These are phyloP conservation scores for Sycon ciliatum DNA, from an alignment of 37 sponge, comb jelly and placozoan species.

Conservation along the genomic window DNA sequence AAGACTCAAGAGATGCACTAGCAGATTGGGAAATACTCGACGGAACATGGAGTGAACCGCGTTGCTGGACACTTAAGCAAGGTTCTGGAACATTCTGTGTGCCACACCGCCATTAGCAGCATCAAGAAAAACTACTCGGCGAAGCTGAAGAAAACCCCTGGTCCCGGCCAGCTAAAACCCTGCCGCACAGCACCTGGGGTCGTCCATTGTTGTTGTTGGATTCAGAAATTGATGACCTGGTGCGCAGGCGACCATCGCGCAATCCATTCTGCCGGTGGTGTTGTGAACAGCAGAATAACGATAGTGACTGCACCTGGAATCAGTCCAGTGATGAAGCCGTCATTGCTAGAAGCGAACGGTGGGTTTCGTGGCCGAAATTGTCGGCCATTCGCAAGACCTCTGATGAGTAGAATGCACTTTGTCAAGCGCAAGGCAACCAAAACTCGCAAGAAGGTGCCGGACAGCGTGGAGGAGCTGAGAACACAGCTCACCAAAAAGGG, in stretches of 20 bases:
- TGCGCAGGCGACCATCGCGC: not conserved
- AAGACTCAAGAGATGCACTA: not conserved
- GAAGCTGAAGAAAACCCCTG: not conserved
- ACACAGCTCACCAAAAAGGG: not conserved
- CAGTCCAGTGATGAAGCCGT: not conserved
- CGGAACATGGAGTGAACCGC: not conserved
- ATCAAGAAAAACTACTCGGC: not conserved
- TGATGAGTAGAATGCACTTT: not conserved
- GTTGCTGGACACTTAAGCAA: not conserved
- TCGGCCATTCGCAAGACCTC: not conserved
- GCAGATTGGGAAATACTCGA: not conserved
- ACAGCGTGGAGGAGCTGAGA: not conserved
- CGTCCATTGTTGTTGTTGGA: too few relatives aligned
- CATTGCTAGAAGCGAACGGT: not conserved
- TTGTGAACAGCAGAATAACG: not conserved
- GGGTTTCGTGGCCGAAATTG: not conserved
- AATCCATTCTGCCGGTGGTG: not conserved
- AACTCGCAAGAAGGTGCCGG: not conserved
- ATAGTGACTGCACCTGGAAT: not conserved
- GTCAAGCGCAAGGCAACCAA: not conserved
- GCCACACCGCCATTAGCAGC: not conserved
- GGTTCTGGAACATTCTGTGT: not conserved
- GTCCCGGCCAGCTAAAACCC: too few relatives aligned
- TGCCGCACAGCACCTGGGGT: too few relatives aligned
- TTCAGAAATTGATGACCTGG: not conserved